Base-by-base conservation (phyloP, 35 echinoderm and acorn worm genomes). In the Heliocidaris erythrogramma region DNA sequence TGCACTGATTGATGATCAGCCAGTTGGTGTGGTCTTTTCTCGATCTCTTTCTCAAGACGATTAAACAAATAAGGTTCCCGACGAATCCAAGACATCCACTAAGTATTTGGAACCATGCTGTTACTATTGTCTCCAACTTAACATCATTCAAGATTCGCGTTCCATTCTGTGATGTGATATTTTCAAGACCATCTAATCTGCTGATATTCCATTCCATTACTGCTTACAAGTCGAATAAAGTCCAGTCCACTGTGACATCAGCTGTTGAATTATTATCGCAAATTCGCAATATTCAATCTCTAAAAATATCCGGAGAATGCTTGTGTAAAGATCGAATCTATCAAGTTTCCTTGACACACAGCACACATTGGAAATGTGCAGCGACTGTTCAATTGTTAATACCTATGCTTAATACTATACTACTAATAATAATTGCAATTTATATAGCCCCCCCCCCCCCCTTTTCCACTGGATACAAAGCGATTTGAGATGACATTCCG, bases 1-100 rank as follows among this genome's bases (percentile, higher is more conserved):
- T 69, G 5, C 69, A 95, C 31, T 95, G 95, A 32, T 93, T 95
- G 53, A 90, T 90, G 65, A 95, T 93, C 59, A 95, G 29, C 95
- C 95, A 95, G 61, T 95, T 93, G 13, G 95, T 95, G 30, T 95
- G 95, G 42, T 95, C 92, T 9, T 13, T 89, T n/a, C 47, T 32
- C 31, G 87, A 89, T 89, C 17, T 32, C 47, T 31, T 32, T 5
- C 17, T 12, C 30, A 89, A 89, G 17, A 89, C 87, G 47, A 89
- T 12, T 13, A 89, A 89, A 31, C 87, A 89, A 48, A 42, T 89
- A 18, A 89, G 7, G 87, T 89, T 89, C 13, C 87, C 87, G 14
- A 89, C 31, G 31, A 89, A 42, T 11, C 87, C 87, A 9, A 89
- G 87, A 13, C 31, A 89, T 89, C 87, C 87, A 48, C 31, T 42